A percentile compares a stretch with the other conserved stretches of the same genome.
These are phyloP conservation scores for Drosophila nannoptera DNA, from an alignment of 1,140 invertebrate genomes.

Conservation along the genomic window DNA sequence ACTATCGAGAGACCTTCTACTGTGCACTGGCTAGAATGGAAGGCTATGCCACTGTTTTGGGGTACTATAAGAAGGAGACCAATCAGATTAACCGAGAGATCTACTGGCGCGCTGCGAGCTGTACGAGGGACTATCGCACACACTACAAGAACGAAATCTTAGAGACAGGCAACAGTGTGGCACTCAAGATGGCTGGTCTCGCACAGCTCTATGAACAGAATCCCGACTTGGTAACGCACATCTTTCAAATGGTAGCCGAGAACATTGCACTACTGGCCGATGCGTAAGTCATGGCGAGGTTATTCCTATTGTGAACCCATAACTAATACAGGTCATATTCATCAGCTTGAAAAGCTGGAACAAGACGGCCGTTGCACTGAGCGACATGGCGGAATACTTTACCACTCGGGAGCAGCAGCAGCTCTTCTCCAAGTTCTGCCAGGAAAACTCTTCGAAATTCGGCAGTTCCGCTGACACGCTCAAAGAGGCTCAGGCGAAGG, in stretches of 20 bases:
- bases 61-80: conserved; percentile 29
- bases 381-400: conserved; percentile 78
- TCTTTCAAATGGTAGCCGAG: conserved; percentile 53
- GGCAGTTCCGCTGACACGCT: conserved; percentile 22
- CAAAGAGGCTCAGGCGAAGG: conserved; percentile 12
- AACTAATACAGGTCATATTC: background rate
- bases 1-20: conserved; percentile 82
- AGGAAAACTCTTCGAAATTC: conserved; percentile 8
- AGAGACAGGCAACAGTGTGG: background rate
- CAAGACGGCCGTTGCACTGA: conserved; percentile 73
- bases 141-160: conserved; percentile 49
- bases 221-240: conserved; percentile 70
- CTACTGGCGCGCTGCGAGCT: conserved; percentile 52
- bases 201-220: conserved; percentile 78
- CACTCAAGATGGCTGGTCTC: conserved; percentile 63
- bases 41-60: conserved; percentile 23
- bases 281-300: conserved; percentile 41
- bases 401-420: conserved; percentile 78
- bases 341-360: conserved; percentile 70
- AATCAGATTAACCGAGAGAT: conserved; percentile 39
- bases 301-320: background rate
- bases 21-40: conserved; percentile 80
- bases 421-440: conserved; percentile 29
- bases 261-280: conserved; percentile 39
- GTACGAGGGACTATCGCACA: conserved; percentile 31